Conservation (phyloP, 2,113 vertebrate species). For the Otus sunia region DNA sequence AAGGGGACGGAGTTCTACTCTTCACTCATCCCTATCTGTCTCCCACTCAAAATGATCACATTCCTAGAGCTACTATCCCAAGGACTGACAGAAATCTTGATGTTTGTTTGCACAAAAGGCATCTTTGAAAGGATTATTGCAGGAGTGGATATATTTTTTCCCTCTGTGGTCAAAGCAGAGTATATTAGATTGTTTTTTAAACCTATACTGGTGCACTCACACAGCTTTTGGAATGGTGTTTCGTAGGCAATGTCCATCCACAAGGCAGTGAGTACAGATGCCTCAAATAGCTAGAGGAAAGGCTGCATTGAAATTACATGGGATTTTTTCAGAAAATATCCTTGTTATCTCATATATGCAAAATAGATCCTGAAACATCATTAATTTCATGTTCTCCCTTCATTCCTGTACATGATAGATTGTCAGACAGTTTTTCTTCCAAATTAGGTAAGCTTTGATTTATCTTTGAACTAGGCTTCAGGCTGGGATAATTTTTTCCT, state of each 20-base stretch:
- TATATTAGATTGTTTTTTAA: not conserved
- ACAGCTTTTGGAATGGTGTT: not conserved
- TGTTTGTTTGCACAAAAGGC: not conserved
- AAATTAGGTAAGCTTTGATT: conserved; percentile 15
- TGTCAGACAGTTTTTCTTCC: not conserved
- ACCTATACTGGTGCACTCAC: not conserved
- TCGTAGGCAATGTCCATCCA: not conserved
- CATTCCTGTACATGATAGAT: not conserved
- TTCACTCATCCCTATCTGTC: not conserved
- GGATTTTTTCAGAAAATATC: not conserved
- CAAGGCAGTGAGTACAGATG: not conserved
- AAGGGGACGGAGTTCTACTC: not conserved
- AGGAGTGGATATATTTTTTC: not conserved
- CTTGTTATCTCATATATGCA: not conserved
- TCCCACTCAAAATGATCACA: not conserved
- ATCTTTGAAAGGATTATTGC: not conserved
- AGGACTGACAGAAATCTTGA: not conserved
- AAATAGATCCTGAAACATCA: not conserved
- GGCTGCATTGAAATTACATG: not conserved
- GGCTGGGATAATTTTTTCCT: not conserved
- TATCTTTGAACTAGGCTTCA: conserved; percentile 5
- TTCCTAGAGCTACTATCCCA: not conserved
- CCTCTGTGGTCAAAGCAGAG: not conserved
- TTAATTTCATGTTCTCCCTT: not conserved
- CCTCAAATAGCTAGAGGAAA: not conserved